Evolutionary conservation across 2,888 invertebrate genomes (phyloP), one percentile per base, ranked within the genome.

Genomic region (Macaria notata): DNA sequence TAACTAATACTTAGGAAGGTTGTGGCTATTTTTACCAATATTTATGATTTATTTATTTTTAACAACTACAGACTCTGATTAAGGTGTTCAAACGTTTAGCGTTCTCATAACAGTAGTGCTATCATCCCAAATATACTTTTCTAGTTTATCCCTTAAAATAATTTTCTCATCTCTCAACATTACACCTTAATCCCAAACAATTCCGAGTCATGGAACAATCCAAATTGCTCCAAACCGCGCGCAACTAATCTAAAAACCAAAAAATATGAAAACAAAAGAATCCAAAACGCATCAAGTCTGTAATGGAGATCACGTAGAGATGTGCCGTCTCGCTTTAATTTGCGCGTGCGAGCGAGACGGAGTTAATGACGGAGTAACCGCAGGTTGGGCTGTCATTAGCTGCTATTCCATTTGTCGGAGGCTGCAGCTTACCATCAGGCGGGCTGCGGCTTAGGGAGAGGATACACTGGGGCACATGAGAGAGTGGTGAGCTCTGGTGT

Each of bases 291-390:
- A 85, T 84, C 83, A 83, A 79, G 70, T 73, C 76, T 76, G 83
- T 90, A 89, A 91, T 91, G 87, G 90, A 84, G 86, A 90, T 88
- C 90, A 90, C 90, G 90, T 88, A 87, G 78, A 71, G 82, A 83
- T 86, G 79, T 74, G 66, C 70, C 76, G 75, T 87, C 86, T 81
- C 84, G 71, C 81, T 88, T 83, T 83, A 83, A 83, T 86, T 82
- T 78, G 76, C 54, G 65, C 70, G 89, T 78, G 83, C 69, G 85
- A 90, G 81, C 54, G 87, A 81, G 90, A 88, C 64, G 75, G 79
- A 78, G 66, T 83, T 84, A 86, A 86, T 89, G 83, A 89, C 79
- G 83, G 82, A 73, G 76, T 84, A 84, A 89, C 89, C 89, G 79
- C 89, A 88, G 77, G 81, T 70, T 75, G 71, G 72, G 76, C 83